Base-by-base conservation (phyloP, 2,888 invertebrate species). In the Troides aeacus region DNA sequence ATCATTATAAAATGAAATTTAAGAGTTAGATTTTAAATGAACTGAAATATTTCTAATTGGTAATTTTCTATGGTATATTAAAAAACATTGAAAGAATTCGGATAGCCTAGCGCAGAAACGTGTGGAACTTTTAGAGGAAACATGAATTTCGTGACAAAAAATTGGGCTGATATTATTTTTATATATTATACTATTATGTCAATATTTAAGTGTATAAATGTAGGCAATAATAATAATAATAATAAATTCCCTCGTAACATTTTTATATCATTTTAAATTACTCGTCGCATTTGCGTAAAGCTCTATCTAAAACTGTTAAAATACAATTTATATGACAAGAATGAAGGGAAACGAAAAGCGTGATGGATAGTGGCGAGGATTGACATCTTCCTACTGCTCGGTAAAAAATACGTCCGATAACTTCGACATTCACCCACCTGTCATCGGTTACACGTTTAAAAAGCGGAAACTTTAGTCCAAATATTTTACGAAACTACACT, bases 341-440 rank as follows among this genome's bases (percentile, higher is more conserved):
- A 77, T 75, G 76, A 81, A 80, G 87, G 90, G 88, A 91, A 91
- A 86, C 84, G 85, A 81, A 84, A 80, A 80, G 81, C 79, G 82
- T 89, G 89, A 91, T 84, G 87, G 85, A 89, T 90, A 84, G 86
- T 81, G 77, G 79, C 81, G 92, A 84, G 79, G 91, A 92, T 77
- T 84, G 92, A 92, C 86, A 84, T 83, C 87, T 91, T 90, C 92
- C 92, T 88, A 84, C 85, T 87, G 89, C 76, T 82, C 76, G 73
- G 79, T 88, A 88, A 89, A 90, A 88, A 89, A 85, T 81, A 80
- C 79, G 79, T 78, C 77, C 74, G 78, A 80, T 71, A 67, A 76
- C 77, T 77, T 77, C 78, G 77, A 76, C 78, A 74, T 74, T 74
- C 74, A 72, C 72, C 71, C 77, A 78, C 77, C 75, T 81, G 78